phyloP scores from a whole-genome alignment of 1,140 invertebrate species.

The Aphaenogaster floridana region DNA sequence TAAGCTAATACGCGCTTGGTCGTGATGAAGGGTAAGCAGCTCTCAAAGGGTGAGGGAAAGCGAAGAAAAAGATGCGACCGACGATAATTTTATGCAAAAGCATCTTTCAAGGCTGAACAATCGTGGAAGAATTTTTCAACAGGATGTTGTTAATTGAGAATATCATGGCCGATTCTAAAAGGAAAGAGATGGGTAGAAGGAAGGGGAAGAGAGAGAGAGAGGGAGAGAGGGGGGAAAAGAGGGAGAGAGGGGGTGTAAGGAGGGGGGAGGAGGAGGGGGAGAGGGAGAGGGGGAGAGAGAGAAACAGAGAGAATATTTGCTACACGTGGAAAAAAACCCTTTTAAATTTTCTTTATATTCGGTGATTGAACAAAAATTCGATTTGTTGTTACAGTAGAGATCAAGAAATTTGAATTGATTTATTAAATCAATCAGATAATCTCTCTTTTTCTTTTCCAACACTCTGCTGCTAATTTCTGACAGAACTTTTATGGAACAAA shows the following conservation, averaged over 20 bases:
- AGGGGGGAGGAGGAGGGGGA: not conserved
- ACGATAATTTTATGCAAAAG: constrained; percentile 53
- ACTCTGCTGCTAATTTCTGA: not conserved
- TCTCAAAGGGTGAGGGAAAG: constrained; percentile 50
- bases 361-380: not conserved
- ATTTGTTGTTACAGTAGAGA: not conserved
- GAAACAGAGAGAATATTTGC: constrained; percentile 33
- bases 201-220: not conserved
- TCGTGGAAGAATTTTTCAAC: constrained; percentile 46
- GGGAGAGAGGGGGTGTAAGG: too few species aligned
- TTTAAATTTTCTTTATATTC: constrained; percentile 2
- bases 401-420: not conserved
- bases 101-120: constrained; percentile 57
- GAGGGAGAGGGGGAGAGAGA: not conserved
- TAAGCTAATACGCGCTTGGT: constrained; percentile 55
- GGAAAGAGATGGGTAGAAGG: not conserved
- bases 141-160: constrained; percentile 59
- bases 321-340: constrained; percentile 15
- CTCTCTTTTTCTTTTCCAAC: not conserved
- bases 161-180: constrained; percentile 17
- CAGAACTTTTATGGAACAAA: not conserved
- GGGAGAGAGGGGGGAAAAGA: not conserved
- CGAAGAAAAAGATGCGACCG: constrained; percentile 37
- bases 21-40: constrained; percentile 58
- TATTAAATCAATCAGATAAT: not conserved